phyloP scores from a whole-genome alignment of 2,113 vertebrate genomes.

The Callocephalon fimbriatum region DNA sequence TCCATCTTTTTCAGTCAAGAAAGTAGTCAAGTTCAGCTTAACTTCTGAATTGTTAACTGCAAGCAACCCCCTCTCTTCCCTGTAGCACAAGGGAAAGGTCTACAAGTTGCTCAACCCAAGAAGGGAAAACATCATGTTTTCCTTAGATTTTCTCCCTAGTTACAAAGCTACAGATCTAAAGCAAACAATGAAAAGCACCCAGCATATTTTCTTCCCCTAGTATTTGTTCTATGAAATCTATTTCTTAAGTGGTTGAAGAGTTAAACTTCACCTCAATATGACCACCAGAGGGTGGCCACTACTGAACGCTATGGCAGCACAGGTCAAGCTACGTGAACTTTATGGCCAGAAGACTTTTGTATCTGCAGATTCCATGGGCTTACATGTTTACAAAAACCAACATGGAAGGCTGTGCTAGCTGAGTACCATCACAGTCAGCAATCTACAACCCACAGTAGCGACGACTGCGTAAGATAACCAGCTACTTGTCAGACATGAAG shows the following conservation, averaged over 20 bases:
- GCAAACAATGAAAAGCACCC: background rate
- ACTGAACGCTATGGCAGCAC: fast-evolving
- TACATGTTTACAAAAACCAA: background rate
- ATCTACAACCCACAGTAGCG: background rate
- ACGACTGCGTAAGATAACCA: background rate
- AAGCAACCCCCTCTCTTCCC: background rate
- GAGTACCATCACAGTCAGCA: background rate
- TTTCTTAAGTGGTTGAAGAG: background rate
- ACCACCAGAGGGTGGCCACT: background rate
- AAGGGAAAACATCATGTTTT: background rate
- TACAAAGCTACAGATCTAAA: background rate
- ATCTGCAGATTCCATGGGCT: background rate
- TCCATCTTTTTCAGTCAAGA: background rate
- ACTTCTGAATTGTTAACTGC: background rate
- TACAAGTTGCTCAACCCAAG: background rate
- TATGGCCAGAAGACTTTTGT: background rate
- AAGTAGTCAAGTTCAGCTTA: background rate
- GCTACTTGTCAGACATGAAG: background rate
- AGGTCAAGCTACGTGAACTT: background rate
- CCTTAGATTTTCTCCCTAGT: background rate
- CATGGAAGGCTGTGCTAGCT: background rate
- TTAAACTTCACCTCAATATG: background rate
- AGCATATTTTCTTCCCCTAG: fast-evolving
- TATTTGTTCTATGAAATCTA: background rate
- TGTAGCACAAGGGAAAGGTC: background rate